These are phyloP conservation scores for Machimus atricapillus DNA, from an alignment of 2,888 invertebrate genomes.

Conservation along the genomic window DNA sequence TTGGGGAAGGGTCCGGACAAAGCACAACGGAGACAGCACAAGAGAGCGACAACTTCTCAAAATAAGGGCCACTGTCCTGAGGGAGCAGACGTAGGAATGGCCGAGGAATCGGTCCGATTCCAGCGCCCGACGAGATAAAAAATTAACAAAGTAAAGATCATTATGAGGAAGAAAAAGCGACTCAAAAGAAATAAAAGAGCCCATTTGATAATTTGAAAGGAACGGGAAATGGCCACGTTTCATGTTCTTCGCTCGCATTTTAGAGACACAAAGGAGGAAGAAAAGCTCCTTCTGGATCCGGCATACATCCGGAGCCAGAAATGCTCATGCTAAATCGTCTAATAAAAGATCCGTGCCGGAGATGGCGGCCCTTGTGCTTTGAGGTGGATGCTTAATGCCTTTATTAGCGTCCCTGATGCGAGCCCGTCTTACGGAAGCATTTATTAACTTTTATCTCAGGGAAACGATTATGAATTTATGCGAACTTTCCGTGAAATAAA, in stretches of 20 bases:
- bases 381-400: slow-evolving; percentile 20
- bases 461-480: slow-evolving; percentile 3
- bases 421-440: background rate
- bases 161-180: slow-evolving; percentile 13
- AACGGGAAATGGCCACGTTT: slow-evolving; percentile 32
- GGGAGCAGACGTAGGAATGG: background rate
- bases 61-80: background rate
- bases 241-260: slow-evolving; percentile 3
- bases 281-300: slow-evolving; percentile 14
- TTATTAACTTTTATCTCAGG: slow-evolving; percentile 13
- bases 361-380: slow-evolving; percentile 4
- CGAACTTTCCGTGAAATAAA: background rate
- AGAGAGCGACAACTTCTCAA: background rate
- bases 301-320: slow-evolving; percentile 7
- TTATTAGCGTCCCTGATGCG: slow-evolving; percentile 5
- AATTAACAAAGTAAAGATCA: slow-evolving; percentile 35
- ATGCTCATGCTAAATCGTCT: slow-evolving; percentile 31
- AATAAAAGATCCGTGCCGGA: background rate
- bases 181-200: slow-evolving; percentile 31
- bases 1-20: background rate
- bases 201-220: slow-evolving; percentile 33
- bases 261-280: slow-evolving; percentile 19
- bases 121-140: slow-evolving; percentile 2
- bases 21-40: background rate
- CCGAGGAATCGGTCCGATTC: background rate